Evolutionary conservation across 2,113 vertebrate genomes (phyloP), one percentile per base, ranked within the genome.

Genomic region (Pao palembangensis): DNA sequence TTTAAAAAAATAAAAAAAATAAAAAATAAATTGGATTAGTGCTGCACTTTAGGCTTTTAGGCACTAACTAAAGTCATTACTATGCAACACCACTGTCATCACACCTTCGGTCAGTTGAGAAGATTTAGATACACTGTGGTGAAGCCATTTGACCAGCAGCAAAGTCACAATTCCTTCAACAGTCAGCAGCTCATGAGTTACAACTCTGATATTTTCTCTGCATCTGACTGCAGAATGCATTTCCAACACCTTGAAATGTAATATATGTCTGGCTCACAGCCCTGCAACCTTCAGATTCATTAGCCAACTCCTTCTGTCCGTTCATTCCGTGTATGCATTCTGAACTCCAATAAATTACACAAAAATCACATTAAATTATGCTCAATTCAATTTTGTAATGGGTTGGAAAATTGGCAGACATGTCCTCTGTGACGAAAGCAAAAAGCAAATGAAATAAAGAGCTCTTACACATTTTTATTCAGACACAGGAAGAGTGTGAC

Each of bases 211-310:
- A 8, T 7, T 52, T 15, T 38, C 3, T 52, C 48, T 21, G 14
- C 21, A 51, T 14, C 5, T 23, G 47, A 28, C 34, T 66, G 55
- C 21, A 43, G 51, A 28, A 46, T 63, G 55, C 28, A 48, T 46
- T 61, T 58, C 15, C 47, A 3, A 51, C 51, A 58, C 41, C 47
- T 17, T 34, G 16, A 66, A 66, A 69, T 61, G 8, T 20, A 57
- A 55, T 38, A 41, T 49, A 41, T 55, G 60, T 57, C 21, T 10
- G 34, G 2, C 43, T 44, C 19, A n/a, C 18, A 42, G 46, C 60
- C 51, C 16, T 52, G 46, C 18, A 19, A 21, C 19, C 54, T 43
- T 41, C 17, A 47, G 55, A 31, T 4, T 6, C 2, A 28, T 28
- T 28, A 28, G 25, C 11, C 10, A 34, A 10, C 21, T 58, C 68